Conservation (phyloP, 2,888 invertebrate species). For the Cephus spinipes region DNA sequence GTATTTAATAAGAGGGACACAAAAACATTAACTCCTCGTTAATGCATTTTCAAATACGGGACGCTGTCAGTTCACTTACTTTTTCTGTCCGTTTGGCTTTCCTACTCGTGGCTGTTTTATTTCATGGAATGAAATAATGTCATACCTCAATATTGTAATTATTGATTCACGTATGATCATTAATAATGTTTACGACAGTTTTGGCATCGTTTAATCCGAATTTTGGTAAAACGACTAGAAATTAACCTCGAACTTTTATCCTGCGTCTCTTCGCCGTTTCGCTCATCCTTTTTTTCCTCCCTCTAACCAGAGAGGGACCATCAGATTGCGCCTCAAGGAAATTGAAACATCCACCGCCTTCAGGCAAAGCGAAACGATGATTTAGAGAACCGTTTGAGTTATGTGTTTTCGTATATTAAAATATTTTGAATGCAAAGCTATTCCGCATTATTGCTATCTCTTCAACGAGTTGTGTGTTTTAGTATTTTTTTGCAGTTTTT, state of each 20-base stretch:
- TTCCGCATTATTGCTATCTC: constrained; percentile 33
- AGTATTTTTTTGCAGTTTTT: too few relatives aligned
- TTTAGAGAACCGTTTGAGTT: constrained; percentile 64
- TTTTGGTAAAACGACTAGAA: constrained; percentile 29
- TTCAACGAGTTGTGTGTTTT: neutral
- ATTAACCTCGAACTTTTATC: constrained; percentile 35
- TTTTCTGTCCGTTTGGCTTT: neutral
- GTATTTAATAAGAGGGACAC: neutral
- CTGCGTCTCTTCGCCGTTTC: neutral
- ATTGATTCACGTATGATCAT: neutral
- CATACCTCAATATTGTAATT: neutral
- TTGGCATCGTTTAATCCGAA: neutral
- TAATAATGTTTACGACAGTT: neutral
- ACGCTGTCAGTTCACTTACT: neutral
- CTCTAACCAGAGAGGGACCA: constrained; percentile 42
- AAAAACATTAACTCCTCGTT: neutral
- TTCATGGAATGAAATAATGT: neutral
- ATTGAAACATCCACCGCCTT: constrained; percentile 74
- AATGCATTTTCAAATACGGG: neutral
- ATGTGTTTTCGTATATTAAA: constrained; percentile 58
- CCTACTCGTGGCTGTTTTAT: neutral
- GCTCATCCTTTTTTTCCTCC: constrained; percentile 16
- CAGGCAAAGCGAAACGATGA: constrained; percentile 59
- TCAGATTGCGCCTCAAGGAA: constrained; percentile 83
- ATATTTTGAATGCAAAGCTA: constrained; percentile 57